Percentiles rank a stretch among this genome's conserved stretches.
These are phyloP conservation scores for Mesocentrotus franciscanus DNA, from an alignment of 53 echinoderm and acorn worm genomes.

Conservation along the genomic window DNA sequence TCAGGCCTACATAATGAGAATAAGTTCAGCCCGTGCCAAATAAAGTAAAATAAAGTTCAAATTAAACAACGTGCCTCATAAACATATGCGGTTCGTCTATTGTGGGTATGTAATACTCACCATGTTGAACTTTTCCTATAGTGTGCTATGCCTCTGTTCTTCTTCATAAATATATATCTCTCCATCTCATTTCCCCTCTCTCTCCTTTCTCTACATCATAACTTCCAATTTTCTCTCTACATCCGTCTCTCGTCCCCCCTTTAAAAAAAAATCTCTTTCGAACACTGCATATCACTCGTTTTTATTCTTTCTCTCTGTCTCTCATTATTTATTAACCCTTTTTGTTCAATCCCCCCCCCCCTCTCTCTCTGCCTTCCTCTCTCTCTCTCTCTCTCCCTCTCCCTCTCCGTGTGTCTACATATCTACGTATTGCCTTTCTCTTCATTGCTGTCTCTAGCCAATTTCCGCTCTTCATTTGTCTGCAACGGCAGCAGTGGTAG, in stretches of 20 bases:
- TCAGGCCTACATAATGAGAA: too few species aligned
- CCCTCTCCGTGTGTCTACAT: background rate
- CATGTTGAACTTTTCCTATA: background rate
- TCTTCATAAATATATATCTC: background rate
- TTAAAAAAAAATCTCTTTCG: too few species aligned
- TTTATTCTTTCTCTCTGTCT: background rate
- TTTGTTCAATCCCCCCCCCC: background rate
- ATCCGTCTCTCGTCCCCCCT: too few species aligned
- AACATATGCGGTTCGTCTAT: too few species aligned
- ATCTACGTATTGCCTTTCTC: background rate
- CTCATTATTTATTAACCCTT: background rate
- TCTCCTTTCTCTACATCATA: background rate
- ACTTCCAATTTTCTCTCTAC: too few species aligned
- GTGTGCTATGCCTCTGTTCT: background rate
- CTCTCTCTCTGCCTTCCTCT: background rate
- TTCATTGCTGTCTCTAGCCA: background rate
- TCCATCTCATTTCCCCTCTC: background rate
- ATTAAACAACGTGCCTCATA: background rate
- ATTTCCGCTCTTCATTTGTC: background rate
- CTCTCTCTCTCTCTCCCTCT: background rate
- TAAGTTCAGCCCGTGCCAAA: too few species aligned
- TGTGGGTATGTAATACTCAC: background rate
- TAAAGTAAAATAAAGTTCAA: background rate
- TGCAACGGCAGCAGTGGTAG: too few species aligned
- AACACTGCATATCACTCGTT: background rate